Base-by-base conservation (phyloP, 2,797 vertebrate genomes). In the Peromyscus eremicus region DNA sequence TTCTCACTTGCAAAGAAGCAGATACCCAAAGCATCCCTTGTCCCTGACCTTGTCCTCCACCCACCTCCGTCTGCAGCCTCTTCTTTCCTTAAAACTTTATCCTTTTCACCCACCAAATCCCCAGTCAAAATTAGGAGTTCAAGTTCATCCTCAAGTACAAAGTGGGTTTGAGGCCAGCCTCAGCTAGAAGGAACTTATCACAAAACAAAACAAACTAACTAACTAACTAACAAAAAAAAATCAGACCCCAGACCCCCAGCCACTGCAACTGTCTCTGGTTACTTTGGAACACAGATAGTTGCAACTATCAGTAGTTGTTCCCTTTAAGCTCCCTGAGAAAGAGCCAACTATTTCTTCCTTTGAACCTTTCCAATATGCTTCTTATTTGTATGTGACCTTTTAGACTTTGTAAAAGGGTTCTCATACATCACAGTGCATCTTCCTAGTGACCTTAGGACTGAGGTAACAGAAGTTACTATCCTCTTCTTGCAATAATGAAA, bases 401-500 rank as follows among this genome's bases (percentile, higher is more conserved):
- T 81, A 40, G 46, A 43, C 12, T 34, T 16, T 66, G 40, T 32
- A n/a, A 43, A 77, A 93, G 37, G 79, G n/a, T 79, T 32, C 89
- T 62, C 43, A 70, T 32, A 77, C 7, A 2, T 43, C 68, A 43
- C 49, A 43, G 0, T 34, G 64, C 34, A 37, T 82, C 92, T 92
- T 84, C 81, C 88, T 66, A 75, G 71, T 0, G 2, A 71, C 81
- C 86, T 62, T 52, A 86, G 64, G 40, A 79, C 11, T 79, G 6
- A 81, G 27, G 12, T 11, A 57, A 77, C 29, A 87, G 43, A 79
- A 82, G 40, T 82, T 40, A 92, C 85, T 68, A 73, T 12, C 27
- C 49, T 86, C 86, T 57, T 89, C 93, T 94, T 92, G 70, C 21
- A 57, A 21, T 9, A 57, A 89, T 55, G 34, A 40, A 89, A 91